phyloP scores from a whole-genome alignment of 2,113 vertebrate species.

The Origma solitaria region DNA sequence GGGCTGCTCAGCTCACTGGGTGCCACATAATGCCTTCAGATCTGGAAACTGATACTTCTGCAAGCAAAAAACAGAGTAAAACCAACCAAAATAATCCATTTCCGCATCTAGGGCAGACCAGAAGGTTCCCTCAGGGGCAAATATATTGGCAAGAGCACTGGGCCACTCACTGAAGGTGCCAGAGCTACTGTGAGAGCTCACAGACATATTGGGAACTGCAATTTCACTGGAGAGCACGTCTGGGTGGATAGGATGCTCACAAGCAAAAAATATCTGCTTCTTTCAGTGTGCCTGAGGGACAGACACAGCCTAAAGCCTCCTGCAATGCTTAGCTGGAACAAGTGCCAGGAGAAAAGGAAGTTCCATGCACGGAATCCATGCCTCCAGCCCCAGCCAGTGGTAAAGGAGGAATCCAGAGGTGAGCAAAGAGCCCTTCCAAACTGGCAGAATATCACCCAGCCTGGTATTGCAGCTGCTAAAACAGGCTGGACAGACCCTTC shows the following conservation, averaged over 20 bases:
- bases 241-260: neutral
- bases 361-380: fast-evolving
- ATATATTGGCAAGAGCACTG: no score
- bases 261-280: neutral
- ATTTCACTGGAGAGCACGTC: neutral
- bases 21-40: neutral
- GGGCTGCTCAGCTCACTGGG: neutral
- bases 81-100: neutral
- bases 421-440: neutral
- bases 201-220: neutral
- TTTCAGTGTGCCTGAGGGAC: neutral
- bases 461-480: neutral
- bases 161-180: neutral
- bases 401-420: neutral
- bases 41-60: neutral
- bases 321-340: neutral
- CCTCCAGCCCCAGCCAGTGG: neutral
- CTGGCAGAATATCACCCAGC: neutral
- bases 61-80: neutral
- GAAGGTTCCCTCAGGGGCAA: neutral
- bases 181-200: neutral
- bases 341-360: neutral
- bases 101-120: neutral
- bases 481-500: neutral
- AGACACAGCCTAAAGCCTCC: neutral